Base-by-base conservation (phyloP, 1,140 invertebrate species). In the Leptinotarsa texana region DNA sequence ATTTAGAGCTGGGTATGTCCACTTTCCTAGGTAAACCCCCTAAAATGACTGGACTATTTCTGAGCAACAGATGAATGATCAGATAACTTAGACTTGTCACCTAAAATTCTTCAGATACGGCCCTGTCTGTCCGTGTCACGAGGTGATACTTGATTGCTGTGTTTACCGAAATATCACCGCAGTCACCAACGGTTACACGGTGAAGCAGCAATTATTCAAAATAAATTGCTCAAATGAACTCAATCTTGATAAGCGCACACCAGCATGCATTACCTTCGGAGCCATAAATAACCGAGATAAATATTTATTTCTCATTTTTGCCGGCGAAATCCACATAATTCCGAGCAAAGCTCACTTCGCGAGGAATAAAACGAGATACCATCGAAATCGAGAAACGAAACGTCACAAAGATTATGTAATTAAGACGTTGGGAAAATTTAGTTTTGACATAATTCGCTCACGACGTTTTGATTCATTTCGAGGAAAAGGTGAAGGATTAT, bases 301-400 rank as follows among this genome's bases (percentile, higher is more conserved):
- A 57, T 57, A 57, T 57, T 57, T 57, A 57, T 57, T 57, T 57
- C 51, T 18, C 51, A 57, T 57, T 57, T 57, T 42, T 57, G 15
- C 51, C 13, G 51, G 51, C 17, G n/a, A 57, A 17, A 57, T 57
- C n/a, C 51, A 57, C 51, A 57, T n/a, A 57, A 57, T 57, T 57
- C 13, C 51, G 51, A 57, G 51, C 51, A 57, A 57, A 57, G 51
- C 51, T 57, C 51, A 57, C 51, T 57, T 57, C 51, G 51, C 51
- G 6, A 18, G 51, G 51, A 57, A 18, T 18, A 8, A 57, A 57
- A 5, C 15, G n/a, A 57, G 51, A 57, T 57, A 57, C 13, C 0
- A 57, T 57, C 51, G 15, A 57, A 57, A 57, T 15, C 13, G 51
- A 57, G 51, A 57, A 57, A 57, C 51, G 51, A 57, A 57, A 57